Conservation (phyloP, 2,113 vertebrate genomes). For the Prinia subflava region DNA sequence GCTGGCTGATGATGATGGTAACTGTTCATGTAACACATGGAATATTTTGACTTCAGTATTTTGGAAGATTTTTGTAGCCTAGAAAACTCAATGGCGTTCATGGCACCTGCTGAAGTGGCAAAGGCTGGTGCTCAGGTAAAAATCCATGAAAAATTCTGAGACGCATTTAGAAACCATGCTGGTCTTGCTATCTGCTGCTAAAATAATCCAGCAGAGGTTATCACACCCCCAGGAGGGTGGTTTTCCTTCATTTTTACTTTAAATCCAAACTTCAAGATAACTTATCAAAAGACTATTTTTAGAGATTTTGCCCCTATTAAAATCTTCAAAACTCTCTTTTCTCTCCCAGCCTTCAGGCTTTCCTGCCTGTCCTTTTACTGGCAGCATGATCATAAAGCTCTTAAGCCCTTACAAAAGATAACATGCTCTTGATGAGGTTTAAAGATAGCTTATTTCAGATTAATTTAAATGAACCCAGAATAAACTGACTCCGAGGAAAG, state of each 20-base stretch:
- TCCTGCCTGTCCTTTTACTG: background rate
- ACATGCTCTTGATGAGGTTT: background rate
- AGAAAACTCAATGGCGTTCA: background rate
- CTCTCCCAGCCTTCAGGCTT: background rate
- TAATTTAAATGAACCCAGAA: background rate
- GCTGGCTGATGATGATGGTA: background rate
- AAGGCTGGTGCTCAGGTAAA: background rate
- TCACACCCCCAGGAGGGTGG: background rate
- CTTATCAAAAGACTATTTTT: background rate
- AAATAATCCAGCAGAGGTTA: background rate
- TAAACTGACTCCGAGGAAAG: background rate
- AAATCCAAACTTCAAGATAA: background rate
- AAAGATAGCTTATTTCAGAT: background rate
- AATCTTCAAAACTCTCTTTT: background rate
- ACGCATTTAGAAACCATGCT: background rate
- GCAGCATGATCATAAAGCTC: background rate
- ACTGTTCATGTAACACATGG: background rate
- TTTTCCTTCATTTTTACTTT: background rate
- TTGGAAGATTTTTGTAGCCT: background rate
- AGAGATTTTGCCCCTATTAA: background rate
- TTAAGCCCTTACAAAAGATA: background rate
- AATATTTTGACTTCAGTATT: background rate
- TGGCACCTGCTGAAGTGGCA: background rate
- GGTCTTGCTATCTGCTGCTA: background rate
- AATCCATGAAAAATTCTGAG: background rate